Conservation (phyloP, 53 echinoderm and acorn worm genomes). For the Paelopatides confundens region DNA sequence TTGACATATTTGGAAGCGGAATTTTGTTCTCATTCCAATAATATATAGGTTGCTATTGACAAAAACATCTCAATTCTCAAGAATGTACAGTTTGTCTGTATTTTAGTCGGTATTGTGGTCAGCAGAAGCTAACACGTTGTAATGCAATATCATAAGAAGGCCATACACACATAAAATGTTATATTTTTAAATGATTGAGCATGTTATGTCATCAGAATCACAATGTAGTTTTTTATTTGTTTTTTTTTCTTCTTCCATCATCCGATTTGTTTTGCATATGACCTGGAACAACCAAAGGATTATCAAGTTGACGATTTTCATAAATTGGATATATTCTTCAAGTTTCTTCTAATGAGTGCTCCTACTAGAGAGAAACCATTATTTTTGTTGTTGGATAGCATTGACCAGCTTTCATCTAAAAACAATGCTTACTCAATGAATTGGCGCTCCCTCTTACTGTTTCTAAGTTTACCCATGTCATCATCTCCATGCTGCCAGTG, state of each 20-base stretch:
- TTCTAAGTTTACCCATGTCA: slow-evolving; percentile 56
- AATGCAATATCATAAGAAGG: no score
- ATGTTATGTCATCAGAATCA: no score
- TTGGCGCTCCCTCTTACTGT: slow-evolving; percentile 81
- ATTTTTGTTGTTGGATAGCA: slow-evolving; percentile 82
- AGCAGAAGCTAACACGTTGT: no score
- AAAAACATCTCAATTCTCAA: no score
- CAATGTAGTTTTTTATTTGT: no score
- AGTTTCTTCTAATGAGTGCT: slow-evolving; percentile 50
- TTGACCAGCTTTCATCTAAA: slow-evolving; percentile 80
- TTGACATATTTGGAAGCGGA: no score
- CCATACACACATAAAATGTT: no score
- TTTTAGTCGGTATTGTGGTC: no score
- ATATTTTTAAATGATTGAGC: no score
- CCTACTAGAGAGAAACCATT: slow-evolving; percentile 72
- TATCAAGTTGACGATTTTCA: slow-evolving; percentile 72
- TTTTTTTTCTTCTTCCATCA: background rate
- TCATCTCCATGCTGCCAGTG: slow-evolving; percentile 82
- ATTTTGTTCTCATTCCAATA: no score
- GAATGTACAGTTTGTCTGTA: no score
- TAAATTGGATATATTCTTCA: slow-evolving; percentile 76
- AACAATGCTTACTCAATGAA: slow-evolving; percentile 91
- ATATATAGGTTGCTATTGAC: no score
- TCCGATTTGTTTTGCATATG: slow-evolving; percentile 84
- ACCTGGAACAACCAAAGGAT: slow-evolving; percentile 51